Base-by-base conservation (phyloP, 1,140 invertebrate genomes). In the Chelonus insularis region DNA sequence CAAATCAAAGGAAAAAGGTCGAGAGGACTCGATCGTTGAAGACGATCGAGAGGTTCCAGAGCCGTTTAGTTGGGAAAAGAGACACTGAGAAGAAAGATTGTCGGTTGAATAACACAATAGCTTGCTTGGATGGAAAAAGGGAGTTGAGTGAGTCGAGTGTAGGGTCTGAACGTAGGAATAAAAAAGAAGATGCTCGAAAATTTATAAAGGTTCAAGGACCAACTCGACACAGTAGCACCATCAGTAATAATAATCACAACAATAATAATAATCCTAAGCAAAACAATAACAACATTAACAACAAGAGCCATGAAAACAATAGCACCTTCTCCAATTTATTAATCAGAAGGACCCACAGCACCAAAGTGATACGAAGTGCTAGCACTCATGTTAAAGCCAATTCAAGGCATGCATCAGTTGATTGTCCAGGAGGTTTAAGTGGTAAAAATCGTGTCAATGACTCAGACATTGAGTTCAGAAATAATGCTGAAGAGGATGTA, bases 331-430 rank as follows among this genome's bases (percentile, higher is more conserved):
- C 75, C 7, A 79, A 74, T 60, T 63, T 79, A 58, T 65, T 83
- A 41, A 88, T 90, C 61, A 79, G 89, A 5, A 77, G 88, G 37
- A 88, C 88, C 1, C 86, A 89, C 66, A 89, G 88, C 64, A 89
- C 88, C 1, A 91, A 90, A 72, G 70, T 91, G 11, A 85, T 86
- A 0, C 81, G 87, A 54, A 89, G 87, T 66, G 88, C 74, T 3
- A 79, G 80, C 50, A 76, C 80, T 9, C 57, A 81, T 57, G 65
- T 72, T 16, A 73, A 68, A 48, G 34, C 64, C n/a, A 16, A 2
- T 43, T 32, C 57, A n/a, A 59, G 59, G 43, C 72, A 72, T 20
- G 67, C 62, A 4, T 68, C 69, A 5, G 62, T 70, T 1, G 72
- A 70, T 16, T 65, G 67, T 6, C 39, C 66, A 0, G 56, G 60